phyloP scores from a whole-genome alignment of 2,797 vertebrate species.

The Pogonophryne albipinna region DNA sequence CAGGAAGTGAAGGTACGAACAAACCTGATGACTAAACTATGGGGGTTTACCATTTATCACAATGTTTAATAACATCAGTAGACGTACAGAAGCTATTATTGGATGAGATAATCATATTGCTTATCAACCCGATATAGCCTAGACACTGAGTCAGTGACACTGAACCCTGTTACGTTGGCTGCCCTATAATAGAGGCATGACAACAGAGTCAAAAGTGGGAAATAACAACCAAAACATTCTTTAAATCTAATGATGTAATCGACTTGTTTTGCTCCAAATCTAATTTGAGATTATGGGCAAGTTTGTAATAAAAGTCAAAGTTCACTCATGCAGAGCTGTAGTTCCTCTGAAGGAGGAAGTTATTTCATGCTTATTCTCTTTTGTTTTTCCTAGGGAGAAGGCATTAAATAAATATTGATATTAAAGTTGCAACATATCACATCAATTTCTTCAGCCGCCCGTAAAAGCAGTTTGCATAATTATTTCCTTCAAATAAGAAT shows the following conservation, averaged over 20 bases:
- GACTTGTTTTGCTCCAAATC: conserved; percentile 17
- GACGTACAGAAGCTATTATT: conserved; percentile 51
- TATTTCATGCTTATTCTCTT: neutral
- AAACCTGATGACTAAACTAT: conserved; percentile 31
- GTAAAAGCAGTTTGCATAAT: conserved; percentile 1
- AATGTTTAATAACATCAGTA: conserved; percentile 45
- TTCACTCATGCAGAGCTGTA: conserved; percentile 39
- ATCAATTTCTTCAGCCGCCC: conserved; percentile 11
- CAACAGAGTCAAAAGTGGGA: neutral
- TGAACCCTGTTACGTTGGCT: conserved; percentile 35
- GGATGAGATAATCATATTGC: conserved; percentile 49
- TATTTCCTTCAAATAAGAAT: neutral
- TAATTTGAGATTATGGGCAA: conserved; percentile 8
- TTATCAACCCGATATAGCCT: conserved; percentile 41
- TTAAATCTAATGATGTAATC: conserved; percentile 18
- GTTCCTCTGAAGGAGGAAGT: conserved; percentile 14
- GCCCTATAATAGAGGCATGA: conserved; percentile 2
- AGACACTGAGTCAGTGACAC: conserved; percentile 32
- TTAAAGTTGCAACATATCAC: conserved; percentile 28
- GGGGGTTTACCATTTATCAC: conserved; percentile 48
- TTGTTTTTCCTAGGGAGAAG: conserved; percentile 10
- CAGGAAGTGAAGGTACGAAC: conserved; percentile 49
- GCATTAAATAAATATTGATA: conserved; percentile 23
- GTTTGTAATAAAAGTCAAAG: conserved; percentile 23
- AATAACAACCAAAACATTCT: neutral